Evolutionary conservation across 2,113 vertebrate genomes (phyloP).

Genomic region (Ictalurus furcatus): DNA sequence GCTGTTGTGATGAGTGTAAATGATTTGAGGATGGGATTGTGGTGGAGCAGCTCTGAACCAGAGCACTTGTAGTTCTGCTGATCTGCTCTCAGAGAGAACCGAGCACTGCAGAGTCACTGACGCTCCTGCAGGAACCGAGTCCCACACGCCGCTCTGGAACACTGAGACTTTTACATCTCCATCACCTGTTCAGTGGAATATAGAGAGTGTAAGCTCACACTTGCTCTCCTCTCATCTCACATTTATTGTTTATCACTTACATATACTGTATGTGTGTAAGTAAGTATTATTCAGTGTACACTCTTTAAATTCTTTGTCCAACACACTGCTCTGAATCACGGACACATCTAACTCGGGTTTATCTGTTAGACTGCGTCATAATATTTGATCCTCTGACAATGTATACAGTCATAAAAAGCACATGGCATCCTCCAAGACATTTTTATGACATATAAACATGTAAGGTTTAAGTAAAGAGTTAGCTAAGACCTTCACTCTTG

Average conservation of each 20-base stretch:
- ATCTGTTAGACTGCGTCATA: background rate
- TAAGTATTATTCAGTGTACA: too few species aligned
- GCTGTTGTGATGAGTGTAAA: constrained; percentile 46
- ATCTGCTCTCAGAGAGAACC: constrained; percentile 35
- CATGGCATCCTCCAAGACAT: too few species aligned
- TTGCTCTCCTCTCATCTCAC: background rate
- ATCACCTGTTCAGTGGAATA: background rate
- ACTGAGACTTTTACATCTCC: background rate
- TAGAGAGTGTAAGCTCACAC: background rate
- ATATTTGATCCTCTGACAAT: background rate
- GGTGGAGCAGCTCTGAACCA: constrained; percentile 39
- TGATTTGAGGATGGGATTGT: constrained; percentile 32
- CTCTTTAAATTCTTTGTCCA: too few species aligned
- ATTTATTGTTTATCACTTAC: too few species aligned
- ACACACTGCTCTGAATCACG: background rate
- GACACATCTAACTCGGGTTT: constrained; percentile 9
- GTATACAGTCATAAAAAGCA: background rate
- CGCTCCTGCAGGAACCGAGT: constrained; percentile 12
- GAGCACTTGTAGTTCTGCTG: constrained; percentile 33
- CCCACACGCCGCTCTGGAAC: background rate
- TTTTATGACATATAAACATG: too few species aligned
- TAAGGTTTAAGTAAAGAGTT: too few species aligned
- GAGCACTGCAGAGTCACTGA: constrained; percentile 55
- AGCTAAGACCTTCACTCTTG: background rate
- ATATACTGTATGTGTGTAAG: too few species aligned